phyloP scores from a whole-genome alignment of 2,797 vertebrate genomes.

The Alosa sapidissima region DNA sequence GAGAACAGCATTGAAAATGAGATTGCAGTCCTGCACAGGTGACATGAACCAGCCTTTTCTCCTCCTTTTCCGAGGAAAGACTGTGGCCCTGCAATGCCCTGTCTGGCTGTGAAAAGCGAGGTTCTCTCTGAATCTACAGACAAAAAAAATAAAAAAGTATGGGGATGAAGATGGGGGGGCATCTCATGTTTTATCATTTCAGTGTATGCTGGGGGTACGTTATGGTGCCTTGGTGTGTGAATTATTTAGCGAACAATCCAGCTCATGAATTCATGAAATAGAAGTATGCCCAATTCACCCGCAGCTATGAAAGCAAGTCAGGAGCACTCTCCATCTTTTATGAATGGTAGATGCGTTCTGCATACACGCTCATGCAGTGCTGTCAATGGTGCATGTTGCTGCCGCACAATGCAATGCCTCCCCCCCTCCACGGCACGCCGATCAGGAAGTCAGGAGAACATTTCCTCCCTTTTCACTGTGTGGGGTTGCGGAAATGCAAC shows the following conservation, averaged over 20 bases:
- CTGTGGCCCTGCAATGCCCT: neutral
- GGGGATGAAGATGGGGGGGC: neutral
- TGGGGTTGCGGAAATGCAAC: conserved; percentile 28
- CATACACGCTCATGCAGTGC: neutral
- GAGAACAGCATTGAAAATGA: conserved; percentile 97
- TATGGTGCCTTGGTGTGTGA: neutral
- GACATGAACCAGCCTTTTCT: conserved; percentile 41
- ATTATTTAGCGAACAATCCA: conserved; percentile 8
- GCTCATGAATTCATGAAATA: neutral
- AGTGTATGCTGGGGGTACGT: neutral
- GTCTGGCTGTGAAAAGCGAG: neutral
- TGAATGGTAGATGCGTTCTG: neutral
- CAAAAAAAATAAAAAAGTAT: neutral
- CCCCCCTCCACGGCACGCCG: neutral
- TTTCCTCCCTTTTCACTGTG: neutral
- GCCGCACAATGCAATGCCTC: neutral
- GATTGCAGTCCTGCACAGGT: conserved; percentile 94
- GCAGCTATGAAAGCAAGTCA: neutral
- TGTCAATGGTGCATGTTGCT: neutral
- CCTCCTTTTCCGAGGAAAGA: neutral
- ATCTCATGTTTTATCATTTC: neutral
- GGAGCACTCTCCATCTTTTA: conserved; percentile 2
- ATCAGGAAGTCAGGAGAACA: conserved; percentile 24
- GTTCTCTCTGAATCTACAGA: neutral
- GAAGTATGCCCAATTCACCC: neutral